Evolutionary conservation across 2,113 vertebrate genomes (phyloP).

Genomic region (Orientallactaga bullata): DNA sequence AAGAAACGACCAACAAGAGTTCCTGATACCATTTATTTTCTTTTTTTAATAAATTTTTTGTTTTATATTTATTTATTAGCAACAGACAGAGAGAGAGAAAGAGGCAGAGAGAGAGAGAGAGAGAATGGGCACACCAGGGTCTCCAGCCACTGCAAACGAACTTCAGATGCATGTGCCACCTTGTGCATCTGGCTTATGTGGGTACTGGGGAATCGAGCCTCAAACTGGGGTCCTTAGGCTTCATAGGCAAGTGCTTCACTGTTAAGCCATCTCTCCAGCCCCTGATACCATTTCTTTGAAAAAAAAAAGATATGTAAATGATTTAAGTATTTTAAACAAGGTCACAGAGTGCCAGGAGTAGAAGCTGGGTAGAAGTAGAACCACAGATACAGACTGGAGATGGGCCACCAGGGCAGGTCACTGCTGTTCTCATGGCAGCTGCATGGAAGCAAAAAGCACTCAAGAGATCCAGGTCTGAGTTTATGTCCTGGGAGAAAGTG

Average conservation of each 20-base stretch:
- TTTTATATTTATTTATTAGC: no score
- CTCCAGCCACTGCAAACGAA: no score
- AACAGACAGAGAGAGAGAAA: no score
- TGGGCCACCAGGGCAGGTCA: neutral
- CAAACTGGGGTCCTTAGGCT: no score
- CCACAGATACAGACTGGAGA: neutral
- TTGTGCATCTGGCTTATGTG: no score
- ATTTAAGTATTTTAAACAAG: neutral
- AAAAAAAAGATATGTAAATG: neutral
- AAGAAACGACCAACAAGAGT: neutral
- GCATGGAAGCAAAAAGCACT: neutral
- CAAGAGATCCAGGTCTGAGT: neutral
- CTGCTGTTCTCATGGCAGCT: rapidly evolving
- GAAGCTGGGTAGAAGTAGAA: neutral
- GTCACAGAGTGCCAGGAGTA: neutral
- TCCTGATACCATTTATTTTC: neutral
- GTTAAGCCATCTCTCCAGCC: no score
- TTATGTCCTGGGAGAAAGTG: rapidly evolving
- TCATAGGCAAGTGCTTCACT: no score
- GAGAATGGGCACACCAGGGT: no score
- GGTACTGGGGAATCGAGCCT: no score
- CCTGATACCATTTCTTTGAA: neutral
- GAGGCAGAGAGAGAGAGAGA: no score
- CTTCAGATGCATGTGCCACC: no score
- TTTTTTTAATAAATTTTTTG: no score